Evolutionary conservation across 2,888 invertebrate species (phyloP), one percentile per base, ranked within the genome.

Genomic region (Caenorhabditis becei): DNA sequence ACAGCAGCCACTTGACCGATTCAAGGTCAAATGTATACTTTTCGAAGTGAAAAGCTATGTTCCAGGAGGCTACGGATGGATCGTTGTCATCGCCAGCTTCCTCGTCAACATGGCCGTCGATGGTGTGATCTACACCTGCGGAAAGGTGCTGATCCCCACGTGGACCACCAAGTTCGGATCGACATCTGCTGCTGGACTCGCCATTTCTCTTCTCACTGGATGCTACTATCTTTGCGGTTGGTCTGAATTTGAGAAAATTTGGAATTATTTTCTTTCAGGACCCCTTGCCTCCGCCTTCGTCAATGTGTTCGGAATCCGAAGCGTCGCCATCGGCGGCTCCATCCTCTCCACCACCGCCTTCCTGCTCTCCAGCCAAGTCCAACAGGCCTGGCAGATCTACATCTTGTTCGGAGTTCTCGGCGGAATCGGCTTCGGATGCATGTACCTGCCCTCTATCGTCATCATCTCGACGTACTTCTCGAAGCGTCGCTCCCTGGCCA

Each of bases 81-180:
- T 97, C 91, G 95, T 98, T 91, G 97, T 97, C 70, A 94, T 96
- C 90, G 96, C 97, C 67, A 96, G 96, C 54, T 97, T 99, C 92
- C 94, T 97, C 94, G 96, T 96, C 92, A 97, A 98, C 94, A 94
- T 98, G 93, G 95, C 98, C 88, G 97, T 99, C 77, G 98, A 99
- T 92, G 99, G 93, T 4, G 96, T 93, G 26, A 91, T 92, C 20
- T 93, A 92, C 88, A 89, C 91, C 0, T 83, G 77, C 44, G 91
- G 92, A 28, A 92, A 91, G 77, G 91, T 91, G 3, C 91, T 92
- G 10, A 91, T 92, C 24, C 87, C 91, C 24, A 82, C 88, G 47
- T 92, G 92, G 89, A 37, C 14, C 0, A 8, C 4, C 2, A 4
- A 28, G 23, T 75, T 75, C 65, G 75, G 66, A 47, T 88, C 95